Percentiles rank a stretch among this genome's conserved stretches.
Evolutionary conservation across 1,140 invertebrate species (phyloP).

Genomic region (Caerostris darwini): DNA sequence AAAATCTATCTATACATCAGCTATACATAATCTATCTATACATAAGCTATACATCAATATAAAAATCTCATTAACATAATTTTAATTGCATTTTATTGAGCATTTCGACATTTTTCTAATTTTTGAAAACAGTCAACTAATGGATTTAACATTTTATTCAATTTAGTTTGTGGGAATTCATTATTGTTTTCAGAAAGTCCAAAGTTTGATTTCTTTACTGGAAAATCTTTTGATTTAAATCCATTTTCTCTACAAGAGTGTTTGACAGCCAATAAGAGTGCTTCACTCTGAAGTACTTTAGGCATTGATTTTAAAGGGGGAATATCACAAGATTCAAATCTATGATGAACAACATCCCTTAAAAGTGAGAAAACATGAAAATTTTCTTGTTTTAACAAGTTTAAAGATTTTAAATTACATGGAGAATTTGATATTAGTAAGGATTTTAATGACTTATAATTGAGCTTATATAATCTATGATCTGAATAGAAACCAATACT

Average conservation of each 20-base stretch:
- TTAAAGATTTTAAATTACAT: conserved; percentile 9
- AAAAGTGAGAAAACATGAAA: conserved; percentile 60
- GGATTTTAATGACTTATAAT: conserved; percentile 43
- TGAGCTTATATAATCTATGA: conserved; percentile 55
- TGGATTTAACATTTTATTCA: conserved; percentile 59
- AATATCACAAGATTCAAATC: conserved; percentile 59
- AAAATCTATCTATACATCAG: too few species aligned
- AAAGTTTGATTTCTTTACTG: conserved; percentile 23
- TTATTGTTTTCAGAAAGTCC: neutral
- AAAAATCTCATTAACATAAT: neutral
- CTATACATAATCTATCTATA: too few species aligned
- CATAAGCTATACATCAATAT: neutral
- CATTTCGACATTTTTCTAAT: conserved; percentile 48
- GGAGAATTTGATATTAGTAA: conserved; percentile 44
- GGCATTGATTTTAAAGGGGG: conserved; percentile 31
- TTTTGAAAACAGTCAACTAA: conserved; percentile 60
- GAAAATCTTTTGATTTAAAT: conserved; percentile 59
- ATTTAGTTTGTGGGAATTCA: conserved; percentile 25
- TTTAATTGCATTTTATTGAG: neutral
- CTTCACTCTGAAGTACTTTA: conserved; percentile 60
- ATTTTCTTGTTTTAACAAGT: conserved; percentile 47
- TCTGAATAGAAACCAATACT: conserved; percentile 61
- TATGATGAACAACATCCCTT: conserved; percentile 47
- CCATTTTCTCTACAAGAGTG: conserved; percentile 73
- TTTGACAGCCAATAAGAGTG: conserved; percentile 60